Percentiles rank a stretch among this genome's conserved stretches.
Evolutionary conservation across 2,888 invertebrate species (phyloP).

Genomic region (Alcis repandata): DNA sequence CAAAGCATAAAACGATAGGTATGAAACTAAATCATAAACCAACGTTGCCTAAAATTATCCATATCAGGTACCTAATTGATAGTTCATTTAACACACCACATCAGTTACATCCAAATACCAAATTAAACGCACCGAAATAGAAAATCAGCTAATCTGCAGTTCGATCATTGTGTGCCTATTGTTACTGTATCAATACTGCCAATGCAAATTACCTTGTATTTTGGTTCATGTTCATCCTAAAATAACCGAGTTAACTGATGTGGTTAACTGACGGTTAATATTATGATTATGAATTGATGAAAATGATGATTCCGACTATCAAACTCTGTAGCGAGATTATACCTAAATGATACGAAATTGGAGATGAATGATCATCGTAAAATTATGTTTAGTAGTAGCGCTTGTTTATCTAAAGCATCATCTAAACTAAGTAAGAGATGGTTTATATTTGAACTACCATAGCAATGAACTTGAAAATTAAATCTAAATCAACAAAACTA

Average conservation of each 20-base stretch:
- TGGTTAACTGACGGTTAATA: neutral
- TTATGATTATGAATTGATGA: neutral
- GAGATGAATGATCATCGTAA: neutral
- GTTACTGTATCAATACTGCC: neutral
- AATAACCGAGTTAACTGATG: conserved; percentile 7
- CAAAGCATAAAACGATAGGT: too few relatives aligned
- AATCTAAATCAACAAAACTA: neutral
- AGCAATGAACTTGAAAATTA: neutral
- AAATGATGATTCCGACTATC: neutral
- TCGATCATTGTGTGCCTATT: neutral
- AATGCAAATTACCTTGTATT: conserved; percentile 7
- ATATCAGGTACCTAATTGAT: too few relatives aligned
- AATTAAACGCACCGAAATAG: neutral
- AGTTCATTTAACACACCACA: neutral
- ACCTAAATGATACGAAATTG: neutral
- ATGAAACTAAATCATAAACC: too few relatives aligned
- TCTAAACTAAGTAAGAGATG: too few relatives aligned
- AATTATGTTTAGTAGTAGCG: neutral
- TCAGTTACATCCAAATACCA: neutral
- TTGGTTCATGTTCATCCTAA: conserved; percentile 5
- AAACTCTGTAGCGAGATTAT: neutral
- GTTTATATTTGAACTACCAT: too few relatives aligned
- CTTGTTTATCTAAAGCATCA: too few relatives aligned
- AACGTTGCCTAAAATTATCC: too few relatives aligned
- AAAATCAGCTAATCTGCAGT: conserved; percentile 3